These are phyloP conservation scores for Nannoperca australis DNA, from an alignment of 2,797 vertebrate species.

Conservation along the genomic window DNA sequence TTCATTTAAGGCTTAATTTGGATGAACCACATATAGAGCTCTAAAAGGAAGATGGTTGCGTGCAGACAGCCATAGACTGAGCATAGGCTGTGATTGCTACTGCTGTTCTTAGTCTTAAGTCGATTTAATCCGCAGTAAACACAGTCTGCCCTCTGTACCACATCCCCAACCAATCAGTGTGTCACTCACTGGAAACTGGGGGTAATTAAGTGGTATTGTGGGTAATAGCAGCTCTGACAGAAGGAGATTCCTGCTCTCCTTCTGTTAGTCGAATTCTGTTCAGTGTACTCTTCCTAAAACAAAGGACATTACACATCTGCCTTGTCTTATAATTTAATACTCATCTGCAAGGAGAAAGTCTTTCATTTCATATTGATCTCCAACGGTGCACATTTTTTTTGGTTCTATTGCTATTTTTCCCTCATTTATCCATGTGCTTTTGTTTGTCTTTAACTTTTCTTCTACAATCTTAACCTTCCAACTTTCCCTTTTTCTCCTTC, in stretches of 20 bases:
- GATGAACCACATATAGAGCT: conserved; percentile 43
- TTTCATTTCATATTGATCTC: neutral
- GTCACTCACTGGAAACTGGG: conserved; percentile 65
- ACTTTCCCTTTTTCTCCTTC: conserved; percentile 22
- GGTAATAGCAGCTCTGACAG: conserved; percentile 62
- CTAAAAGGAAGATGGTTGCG: conserved; percentile 30
- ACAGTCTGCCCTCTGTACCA: conserved; percentile 31
- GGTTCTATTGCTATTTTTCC: neutral
- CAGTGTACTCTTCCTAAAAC: neutral
- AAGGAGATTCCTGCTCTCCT: conserved; percentile 37
- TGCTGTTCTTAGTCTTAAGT: conserved; percentile 37
- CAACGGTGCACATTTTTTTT: neutral
- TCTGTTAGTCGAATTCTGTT: conserved; percentile 28
- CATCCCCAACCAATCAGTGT: conserved; percentile 58
- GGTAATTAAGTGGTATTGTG: conserved; percentile 72
- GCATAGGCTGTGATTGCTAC: conserved; percentile 37
- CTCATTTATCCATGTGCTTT: conserved; percentile 16
- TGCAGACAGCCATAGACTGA: conserved; percentile 22
- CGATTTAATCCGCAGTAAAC: conserved; percentile 58
- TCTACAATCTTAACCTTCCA: conserved; percentile 30
- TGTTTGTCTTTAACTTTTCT: conserved; percentile 17
- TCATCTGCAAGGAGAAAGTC: conserved; percentile 12
- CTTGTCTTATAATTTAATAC: neutral
- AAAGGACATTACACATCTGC: too few relatives aligned
- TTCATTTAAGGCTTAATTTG: conserved; percentile 60